Conservation (phyloP, 2,113 vertebrate species). For the Galbula dea region DNA sequence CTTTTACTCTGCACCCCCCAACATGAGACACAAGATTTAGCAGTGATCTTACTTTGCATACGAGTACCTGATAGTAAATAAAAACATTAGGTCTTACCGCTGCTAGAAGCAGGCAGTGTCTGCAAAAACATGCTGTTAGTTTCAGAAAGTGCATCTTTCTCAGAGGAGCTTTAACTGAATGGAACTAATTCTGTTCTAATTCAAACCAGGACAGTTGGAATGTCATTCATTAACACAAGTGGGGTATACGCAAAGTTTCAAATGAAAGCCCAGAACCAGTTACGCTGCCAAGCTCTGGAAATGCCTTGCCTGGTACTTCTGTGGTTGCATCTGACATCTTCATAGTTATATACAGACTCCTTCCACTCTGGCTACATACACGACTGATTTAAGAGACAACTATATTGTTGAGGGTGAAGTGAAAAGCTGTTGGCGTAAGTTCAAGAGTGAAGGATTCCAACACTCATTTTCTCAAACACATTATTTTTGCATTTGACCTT, state of each 20-base stretch:
- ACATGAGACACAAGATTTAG: too few relatives aligned
- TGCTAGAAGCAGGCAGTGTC: too few relatives aligned
- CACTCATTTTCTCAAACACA: background rate
- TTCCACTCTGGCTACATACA: background rate
- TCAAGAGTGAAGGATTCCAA: background rate
- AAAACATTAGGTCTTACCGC: too few relatives aligned
- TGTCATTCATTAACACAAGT: background rate
- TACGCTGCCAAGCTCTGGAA: background rate
- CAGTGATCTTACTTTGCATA: too few relatives aligned
- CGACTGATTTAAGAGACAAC: background rate
- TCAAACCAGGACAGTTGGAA: too few relatives aligned
- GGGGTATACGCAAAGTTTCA: accelerated
- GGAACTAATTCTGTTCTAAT: too few relatives aligned
- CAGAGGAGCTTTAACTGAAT: too few relatives aligned
- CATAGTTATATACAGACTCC: background rate
- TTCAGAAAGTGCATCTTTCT: too few relatives aligned
- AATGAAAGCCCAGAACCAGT: background rate
- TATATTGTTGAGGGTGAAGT: background rate
- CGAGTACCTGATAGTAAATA: too few relatives aligned
- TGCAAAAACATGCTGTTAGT: too few relatives aligned
- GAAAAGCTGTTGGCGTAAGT: background rate
- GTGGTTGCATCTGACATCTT: background rate
- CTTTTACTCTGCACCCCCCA: too few relatives aligned
- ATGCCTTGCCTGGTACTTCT: background rate
- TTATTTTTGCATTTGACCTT: conserved; percentile 43